Conservation (phyloP, 1,140 invertebrate species). For the Drosophila sucinea region DNA sequence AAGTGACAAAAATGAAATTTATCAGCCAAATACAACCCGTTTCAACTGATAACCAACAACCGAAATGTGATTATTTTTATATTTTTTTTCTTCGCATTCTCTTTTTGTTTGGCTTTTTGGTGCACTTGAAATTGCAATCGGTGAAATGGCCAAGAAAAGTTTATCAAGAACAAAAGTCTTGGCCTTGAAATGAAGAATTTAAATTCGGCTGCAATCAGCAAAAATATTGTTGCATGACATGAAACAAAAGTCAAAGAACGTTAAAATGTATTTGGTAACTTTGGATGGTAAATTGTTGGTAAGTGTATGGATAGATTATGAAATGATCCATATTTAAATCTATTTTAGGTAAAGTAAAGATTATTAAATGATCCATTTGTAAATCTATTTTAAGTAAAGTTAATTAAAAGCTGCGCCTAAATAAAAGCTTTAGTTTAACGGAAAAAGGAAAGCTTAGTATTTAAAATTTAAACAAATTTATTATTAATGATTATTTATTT, state of each 20-base stretch:
- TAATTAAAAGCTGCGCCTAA: too few species aligned
- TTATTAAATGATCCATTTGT: too few species aligned
- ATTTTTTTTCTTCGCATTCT: slow-evolving; percentile 8
- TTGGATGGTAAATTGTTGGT: not conserved
- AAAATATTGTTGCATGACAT: slow-evolving; percentile 8
- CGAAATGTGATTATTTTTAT: slow-evolving; percentile 22
- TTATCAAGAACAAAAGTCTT: slow-evolving; percentile 52
- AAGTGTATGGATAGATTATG: slow-evolving; percentile 2
- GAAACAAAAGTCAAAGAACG: slow-evolving; percentile 29
- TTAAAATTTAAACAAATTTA: too few species aligned
- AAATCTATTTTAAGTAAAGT: too few species aligned
- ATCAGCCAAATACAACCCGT: slow-evolving; percentile 28
- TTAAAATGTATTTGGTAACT: not conserved
- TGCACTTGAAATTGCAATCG: slow-evolving; percentile 23
- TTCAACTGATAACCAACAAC: slow-evolving; percentile 49
- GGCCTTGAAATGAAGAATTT: slow-evolving; percentile 62
- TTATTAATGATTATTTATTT: too few species aligned
- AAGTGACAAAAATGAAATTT: slow-evolving; percentile 41
- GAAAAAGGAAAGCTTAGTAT: too few species aligned
- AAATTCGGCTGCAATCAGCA: slow-evolving; percentile 46
- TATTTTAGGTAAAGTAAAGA: too few species aligned
- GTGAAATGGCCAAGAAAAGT: slow-evolving; percentile 28
- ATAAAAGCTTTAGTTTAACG: too few species aligned
- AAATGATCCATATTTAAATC: not conserved
- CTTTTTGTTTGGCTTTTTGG: not conserved